Evolutionary conservation across 92 coral and sea anemone species (phyloP), one percentile per base, ranked within the genome.

Genomic region (Zoanthus sansibaricus): DNA sequence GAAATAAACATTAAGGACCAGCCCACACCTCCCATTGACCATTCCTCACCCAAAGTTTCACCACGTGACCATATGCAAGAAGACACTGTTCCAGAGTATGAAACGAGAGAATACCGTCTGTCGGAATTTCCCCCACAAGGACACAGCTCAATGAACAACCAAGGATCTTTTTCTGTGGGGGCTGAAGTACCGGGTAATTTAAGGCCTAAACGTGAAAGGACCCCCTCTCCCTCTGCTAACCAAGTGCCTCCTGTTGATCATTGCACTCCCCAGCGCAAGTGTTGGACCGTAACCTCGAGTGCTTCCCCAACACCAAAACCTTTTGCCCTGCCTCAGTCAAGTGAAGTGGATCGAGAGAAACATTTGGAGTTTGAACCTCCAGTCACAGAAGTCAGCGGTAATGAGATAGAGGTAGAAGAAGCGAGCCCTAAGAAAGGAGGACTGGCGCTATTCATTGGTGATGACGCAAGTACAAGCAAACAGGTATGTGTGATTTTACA

Each of bases 401-500:
- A 32, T 32, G 94, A 89, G 71, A 77, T 88, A 3, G 94, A 91
- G 32, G 87, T 83, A 33, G 92, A 78, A 7, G 62, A 80, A 33
- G 87, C 77, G 30, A 77, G 91, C 56, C 90, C 96, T 7, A 75
- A 33, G 33, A 89, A 91, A 89, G 95, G 93, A 59, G 98, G 94
- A 69, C 64, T 95, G 77, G 87, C 99, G 2, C 82, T 97, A 93
- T 97, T 94, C 58, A 93, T 97, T 30, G 94, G 94, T 33, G 95
- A 94, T 44, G 91, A 96, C 17, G 74, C 87, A 11, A 88, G 37
- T 52, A n/a, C 74, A 30, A 86, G 82, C 68, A 62, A 82, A 5
- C 93, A 94, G 93, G 96, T 92, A 71, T 73, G 76, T 20, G 16
- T 10, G 79, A 48, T 59, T 6, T 75, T 15, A 16, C 76, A 6